phyloP scores from a whole-genome alignment of 2,888 invertebrate genomes.

The Nezara viridula region DNA sequence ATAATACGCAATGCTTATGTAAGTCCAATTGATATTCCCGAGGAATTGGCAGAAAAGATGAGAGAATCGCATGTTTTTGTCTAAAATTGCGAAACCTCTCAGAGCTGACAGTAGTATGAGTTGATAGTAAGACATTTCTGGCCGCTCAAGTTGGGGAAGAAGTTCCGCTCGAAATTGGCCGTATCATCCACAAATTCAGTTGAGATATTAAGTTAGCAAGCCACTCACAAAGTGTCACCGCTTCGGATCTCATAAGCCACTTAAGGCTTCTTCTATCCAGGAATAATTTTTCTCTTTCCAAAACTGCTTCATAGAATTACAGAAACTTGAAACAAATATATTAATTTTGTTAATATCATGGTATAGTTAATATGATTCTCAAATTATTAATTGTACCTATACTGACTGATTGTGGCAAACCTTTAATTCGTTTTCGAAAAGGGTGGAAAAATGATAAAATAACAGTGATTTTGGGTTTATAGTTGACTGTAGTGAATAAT shows the following conservation, averaged over 20 bases:
- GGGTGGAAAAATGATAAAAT: too few species aligned
- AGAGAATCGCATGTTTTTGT: too few species aligned
- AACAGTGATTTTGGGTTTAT: too few species aligned
- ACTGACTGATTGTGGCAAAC: too few species aligned
- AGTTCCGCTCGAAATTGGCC: slow-evolving; percentile 45
- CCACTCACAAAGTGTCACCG: slow-evolving; percentile 40
- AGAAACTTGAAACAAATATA: neutral
- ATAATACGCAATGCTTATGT: too few species aligned
- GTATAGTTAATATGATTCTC: neutral
- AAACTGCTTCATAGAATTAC: neutral
- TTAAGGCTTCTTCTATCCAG: neutral
- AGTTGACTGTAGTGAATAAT: too few species aligned
- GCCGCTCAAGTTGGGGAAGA: neutral
- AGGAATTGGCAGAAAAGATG: too few species aligned
- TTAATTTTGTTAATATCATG: neutral
- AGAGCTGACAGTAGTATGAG: neutral
- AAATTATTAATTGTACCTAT: too few species aligned
- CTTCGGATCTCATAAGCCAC: slow-evolving; percentile 17
- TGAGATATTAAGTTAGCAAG: slow-evolving; percentile 44
- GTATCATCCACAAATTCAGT: slow-evolving; percentile 47
- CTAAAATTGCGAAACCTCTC: neutral
- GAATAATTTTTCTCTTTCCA: neutral
- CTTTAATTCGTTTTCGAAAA: too few species aligned
- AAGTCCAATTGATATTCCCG: neutral
- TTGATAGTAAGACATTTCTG: neutral